Evolutionary conservation across 37 sponge, comb jelly and placozoan genomes (phyloP), one percentile per base, ranked within the genome.

Genomic region (Theonella swinhoei): DNA sequence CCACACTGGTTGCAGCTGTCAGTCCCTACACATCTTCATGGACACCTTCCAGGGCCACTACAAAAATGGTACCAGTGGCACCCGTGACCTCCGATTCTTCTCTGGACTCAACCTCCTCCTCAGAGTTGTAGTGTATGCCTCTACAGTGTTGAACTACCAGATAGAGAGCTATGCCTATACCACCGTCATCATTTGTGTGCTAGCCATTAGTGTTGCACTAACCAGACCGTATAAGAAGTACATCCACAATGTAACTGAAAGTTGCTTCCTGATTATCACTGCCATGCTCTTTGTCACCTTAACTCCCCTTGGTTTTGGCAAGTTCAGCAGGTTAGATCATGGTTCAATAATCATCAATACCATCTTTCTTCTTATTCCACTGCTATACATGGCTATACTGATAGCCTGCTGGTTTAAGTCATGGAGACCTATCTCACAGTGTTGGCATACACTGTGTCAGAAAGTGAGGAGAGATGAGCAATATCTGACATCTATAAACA

Each of bases 21-120:
- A 68, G 30, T 14, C 54, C 60, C 42, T 66, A 1, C 69, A 60
- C 62, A 36, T 58, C 38, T 71, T 70, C 5, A 43, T 71, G 33
- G 71, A 71, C 42, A 0, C 82, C n/a, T 81, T 81, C 62, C 62
- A 69, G 22, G 72, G 82, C 0, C 42, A 35, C 41, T 81, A 33
- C 37, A 81, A 81, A 29, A 62, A 81, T 71, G 82, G 82, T 8
- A 81, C 82, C 4, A 70, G 59, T 66, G 62, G 72, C 1, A 81
- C 82, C 59, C 34, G 37, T n/a, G 82, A 81, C 29, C 42, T 68
- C 36, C 82, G 82, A 4, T 81, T 33, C 26, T 70, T 81, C 68
- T 26, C 82, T 35, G 72, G 64, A 8, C 8, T 81, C 19, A 71
- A 70, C 62, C 72, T 81, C 26, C 19, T 36, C 34, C 7, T 64